Conservation (phyloP, 2,797 vertebrate genomes). For the Poecilia velifera region DNA sequence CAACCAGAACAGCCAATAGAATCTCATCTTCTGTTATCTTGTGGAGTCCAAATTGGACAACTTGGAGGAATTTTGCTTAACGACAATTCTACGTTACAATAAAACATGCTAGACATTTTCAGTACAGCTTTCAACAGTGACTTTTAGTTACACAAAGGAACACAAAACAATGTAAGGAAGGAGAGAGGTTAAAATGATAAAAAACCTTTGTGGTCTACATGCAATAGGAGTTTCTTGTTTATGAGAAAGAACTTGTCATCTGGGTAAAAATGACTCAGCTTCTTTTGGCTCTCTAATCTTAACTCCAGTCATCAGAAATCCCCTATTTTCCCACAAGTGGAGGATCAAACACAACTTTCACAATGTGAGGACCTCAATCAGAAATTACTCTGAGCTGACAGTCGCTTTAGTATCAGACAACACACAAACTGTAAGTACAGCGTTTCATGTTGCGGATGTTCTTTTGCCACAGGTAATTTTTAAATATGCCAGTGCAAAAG, state of each 20-base stretch:
- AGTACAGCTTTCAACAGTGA: background rate
- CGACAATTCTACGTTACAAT: background rate
- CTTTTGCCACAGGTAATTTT: background rate
- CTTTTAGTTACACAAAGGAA: background rate
- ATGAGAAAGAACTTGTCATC: background rate
- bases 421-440: background rate
- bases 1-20: background rate
- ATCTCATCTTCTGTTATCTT: background rate
- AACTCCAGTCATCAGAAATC: conserved; percentile 16
- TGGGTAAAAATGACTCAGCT: background rate
- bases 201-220: background rate
- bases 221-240: background rate
- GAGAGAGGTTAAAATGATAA: background rate
- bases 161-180: background rate
- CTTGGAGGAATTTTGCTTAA: background rate
- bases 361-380: background rate
- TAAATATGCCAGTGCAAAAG: background rate
- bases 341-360: background rate
- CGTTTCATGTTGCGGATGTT: background rate
- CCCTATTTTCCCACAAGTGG: conserved; percentile 34
- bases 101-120: background rate
- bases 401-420: background rate
- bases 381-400: background rate
- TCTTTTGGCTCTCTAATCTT: background rate
- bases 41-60: background rate